A percentile compares a stretch with the other conserved stretches of the same genome.
Conservation (phyloP, 2,888 invertebrate species). For the Teinopalpus imperialis region DNA sequence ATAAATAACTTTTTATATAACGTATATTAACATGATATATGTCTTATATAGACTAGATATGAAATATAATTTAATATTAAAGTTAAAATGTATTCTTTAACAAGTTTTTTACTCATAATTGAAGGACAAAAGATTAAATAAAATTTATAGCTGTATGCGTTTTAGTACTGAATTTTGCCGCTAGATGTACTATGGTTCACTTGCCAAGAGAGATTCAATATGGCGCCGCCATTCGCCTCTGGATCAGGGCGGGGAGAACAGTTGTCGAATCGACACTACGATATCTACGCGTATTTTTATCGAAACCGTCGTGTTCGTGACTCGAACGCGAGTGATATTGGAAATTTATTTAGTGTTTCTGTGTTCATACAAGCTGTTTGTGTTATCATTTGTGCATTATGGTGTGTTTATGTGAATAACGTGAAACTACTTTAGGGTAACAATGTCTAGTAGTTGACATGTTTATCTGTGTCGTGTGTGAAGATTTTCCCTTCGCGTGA, state of each 20-base stretch:
- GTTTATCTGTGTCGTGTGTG: slow-evolving; percentile 82
- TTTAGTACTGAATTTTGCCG: slow-evolving; percentile 49
- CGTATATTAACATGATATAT: no score
- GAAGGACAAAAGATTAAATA: no score
- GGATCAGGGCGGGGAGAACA: slow-evolving; percentile 81
- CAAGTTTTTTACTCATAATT: no score
- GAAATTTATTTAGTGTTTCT: slow-evolving; percentile 71
- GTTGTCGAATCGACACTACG: slow-evolving; percentile 73
- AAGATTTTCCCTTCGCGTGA: slow-evolving; percentile 82
- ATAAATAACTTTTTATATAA: no score
- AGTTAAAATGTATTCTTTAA: no score
- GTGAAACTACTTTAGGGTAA: slow-evolving; percentile 78
- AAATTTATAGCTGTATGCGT: slow-evolving; percentile 26
- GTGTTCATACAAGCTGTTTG: slow-evolving; percentile 69
- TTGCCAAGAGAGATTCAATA: slow-evolving; percentile 68
- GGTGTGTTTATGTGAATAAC: slow-evolving; percentile 74
- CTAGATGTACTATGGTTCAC: slow-evolving; percentile 63
- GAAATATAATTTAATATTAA: no score
- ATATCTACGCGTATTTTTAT: slow-evolving; percentile 78
- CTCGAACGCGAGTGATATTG: slow-evolving; percentile 76
- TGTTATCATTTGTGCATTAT: slow-evolving; percentile 70
- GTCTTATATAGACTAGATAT: no score
- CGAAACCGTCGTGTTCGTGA: slow-evolving; percentile 73
- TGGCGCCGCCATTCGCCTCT: slow-evolving; percentile 79
- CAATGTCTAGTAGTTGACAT: slow-evolving; percentile 82